Evolutionary conservation across 2,797 vertebrate species (phyloP), one percentile per base, ranked within the genome.

Genomic region (Columba guinea): DNA sequence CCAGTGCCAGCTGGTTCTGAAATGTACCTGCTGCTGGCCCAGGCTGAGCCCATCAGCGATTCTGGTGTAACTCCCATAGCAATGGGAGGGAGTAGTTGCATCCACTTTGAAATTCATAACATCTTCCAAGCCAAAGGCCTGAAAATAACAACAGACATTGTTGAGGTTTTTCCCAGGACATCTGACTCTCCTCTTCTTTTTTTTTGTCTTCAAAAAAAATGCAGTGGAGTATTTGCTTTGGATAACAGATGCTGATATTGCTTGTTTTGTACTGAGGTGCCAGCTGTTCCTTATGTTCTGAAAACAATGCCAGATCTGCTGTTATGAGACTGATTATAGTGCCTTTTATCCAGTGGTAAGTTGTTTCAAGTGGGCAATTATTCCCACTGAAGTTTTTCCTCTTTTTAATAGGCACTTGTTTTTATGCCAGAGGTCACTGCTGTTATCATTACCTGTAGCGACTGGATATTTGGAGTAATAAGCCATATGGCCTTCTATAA

Each of bases 211-310:
- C 13, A 51, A 84, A 90, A 60, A 58, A 84, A 44, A 34, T 17
- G 44, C 39, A 64, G 24, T 39, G n/a, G 51, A 74, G 22, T 69
- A 34, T 84, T 90, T 87, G 35, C 24, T 86, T 85, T 77, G 59
- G 64, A 77, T n/a, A 80, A 48, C 75, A 91, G 79, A 93, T 87
- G 87, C 48, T 93, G 75, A 71, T 69, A 83, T 8, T 21, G 44
- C n/a, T 90, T 89, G 52, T 90, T 97, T 85, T 84, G 51, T 82
- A 67, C 55, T 35, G 58, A 86, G 49, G 39, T 83, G 65, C 55
- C 95, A 96, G 90, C 71, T 95, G 71, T 94, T 90, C 91, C 88
- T 94, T 87, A 67, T 93, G 84, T 80, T 94, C 51, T 21, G 37
- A 85, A 93, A 90, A 44, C 51, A 63, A 30, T 84, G 75, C 88